These are phyloP conservation scores for Neotoma lepida DNA, from an alignment of 2,113 vertebrate genomes.

Conservation along the genomic window DNA sequence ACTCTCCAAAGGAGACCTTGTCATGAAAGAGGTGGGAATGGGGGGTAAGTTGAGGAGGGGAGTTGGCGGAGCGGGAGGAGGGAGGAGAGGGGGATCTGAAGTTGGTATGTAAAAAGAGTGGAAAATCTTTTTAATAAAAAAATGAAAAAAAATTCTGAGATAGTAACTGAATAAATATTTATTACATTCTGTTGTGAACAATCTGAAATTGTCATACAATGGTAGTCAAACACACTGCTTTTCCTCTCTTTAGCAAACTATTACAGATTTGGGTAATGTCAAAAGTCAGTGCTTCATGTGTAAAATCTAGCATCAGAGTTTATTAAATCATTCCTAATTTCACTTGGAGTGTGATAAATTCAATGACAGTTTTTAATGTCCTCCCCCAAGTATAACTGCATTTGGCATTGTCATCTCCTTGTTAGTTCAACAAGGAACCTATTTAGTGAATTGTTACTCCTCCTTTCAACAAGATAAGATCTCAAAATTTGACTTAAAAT, in stretches of 20 bases:
- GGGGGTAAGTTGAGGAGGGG: too few species aligned
- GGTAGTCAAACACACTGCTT: neutral
- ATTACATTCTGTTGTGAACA: neutral
- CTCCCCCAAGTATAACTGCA: neutral
- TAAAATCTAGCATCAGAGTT: conserved; percentile 17
- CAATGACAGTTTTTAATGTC: neutral
- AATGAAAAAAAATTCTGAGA: neutral
- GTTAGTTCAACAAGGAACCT: neutral
- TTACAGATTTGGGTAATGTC: neutral
- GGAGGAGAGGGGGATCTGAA: too few species aligned
- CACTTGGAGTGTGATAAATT: neutral
- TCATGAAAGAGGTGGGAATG: too few species aligned
- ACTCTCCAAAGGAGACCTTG: too few species aligned
- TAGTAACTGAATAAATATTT: neutral
- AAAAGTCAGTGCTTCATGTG: neutral
- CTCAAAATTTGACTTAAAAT: conserved; percentile 10
- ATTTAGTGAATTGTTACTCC: too few species aligned
- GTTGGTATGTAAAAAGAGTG: too few species aligned
- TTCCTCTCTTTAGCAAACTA: neutral
- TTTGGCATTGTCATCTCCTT: neutral
- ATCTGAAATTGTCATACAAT: neutral
- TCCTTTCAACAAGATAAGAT: neutral
- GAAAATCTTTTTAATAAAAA: too few species aligned
- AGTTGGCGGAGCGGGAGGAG: too few species aligned
- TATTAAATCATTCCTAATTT: conserved; percentile 21